Evolutionary conservation across 2,797 vertebrate species (phyloP).

Genomic region (Chrysocyon brachyurus): DNA sequence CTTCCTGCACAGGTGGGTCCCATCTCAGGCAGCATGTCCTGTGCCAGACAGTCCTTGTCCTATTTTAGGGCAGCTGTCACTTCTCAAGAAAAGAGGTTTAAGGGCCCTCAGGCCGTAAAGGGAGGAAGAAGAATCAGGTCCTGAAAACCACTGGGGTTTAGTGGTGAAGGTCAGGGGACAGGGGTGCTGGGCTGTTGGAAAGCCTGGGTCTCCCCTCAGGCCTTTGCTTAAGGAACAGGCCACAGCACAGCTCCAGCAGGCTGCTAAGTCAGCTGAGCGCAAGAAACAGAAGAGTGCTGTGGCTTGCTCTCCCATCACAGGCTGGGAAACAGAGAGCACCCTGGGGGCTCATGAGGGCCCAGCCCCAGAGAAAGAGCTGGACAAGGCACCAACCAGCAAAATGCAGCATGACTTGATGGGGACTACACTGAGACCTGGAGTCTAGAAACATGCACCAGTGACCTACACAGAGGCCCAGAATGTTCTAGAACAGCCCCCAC

Average conservation of each 20-base stretch:
- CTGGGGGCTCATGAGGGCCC: fast-evolving
- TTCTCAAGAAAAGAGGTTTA: background rate
- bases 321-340: background rate
- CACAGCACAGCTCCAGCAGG: background rate
- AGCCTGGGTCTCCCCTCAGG: background rate
- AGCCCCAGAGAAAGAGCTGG: background rate
- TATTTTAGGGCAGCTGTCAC: background rate
- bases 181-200: background rate
- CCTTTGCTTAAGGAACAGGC: background rate
- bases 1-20: background rate
- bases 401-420: fast-evolving
- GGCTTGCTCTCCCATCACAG: too few relatives aligned
- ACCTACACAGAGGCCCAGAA: background rate
- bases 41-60: background rate
- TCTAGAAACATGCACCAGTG: background rate
- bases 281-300: too few relatives aligned
- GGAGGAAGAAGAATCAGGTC: background rate
- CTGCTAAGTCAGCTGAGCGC: background rate
- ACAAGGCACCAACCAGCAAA: fast-evolving
- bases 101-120: background rate
- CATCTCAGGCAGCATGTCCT: background rate
- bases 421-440: too few relatives aligned
- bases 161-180: background rate
- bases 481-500: background rate
- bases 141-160: background rate